phyloP scores from a whole-genome alignment of 2,113 vertebrate species.

The Pontoporia blainvillei region DNA sequence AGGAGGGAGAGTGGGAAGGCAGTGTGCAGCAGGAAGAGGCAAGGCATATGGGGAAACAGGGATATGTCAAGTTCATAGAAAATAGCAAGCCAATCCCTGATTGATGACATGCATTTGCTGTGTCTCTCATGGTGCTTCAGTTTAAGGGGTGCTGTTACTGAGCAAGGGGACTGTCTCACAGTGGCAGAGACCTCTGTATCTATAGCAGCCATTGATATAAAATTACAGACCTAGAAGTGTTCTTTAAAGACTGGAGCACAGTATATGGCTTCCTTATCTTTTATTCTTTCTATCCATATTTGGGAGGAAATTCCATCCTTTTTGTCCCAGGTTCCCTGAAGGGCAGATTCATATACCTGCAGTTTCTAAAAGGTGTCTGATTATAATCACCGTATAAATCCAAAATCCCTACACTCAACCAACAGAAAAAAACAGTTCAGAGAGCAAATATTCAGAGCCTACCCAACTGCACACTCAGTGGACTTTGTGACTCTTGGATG shows the following conservation, averaged over 20 bases:
- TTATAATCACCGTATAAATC: neutral
- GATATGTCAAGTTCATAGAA: conserved; percentile 20
- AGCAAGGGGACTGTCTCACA: neutral
- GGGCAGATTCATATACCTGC: neutral
- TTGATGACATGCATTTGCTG: neutral
- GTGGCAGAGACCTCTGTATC: neutral
- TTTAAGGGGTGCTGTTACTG: neutral
- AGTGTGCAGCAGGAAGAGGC: neutral
- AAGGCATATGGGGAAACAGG: conserved; percentile 40
- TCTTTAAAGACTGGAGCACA: neutral
- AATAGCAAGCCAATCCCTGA: conserved; percentile 19
- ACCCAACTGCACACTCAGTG: neutral
- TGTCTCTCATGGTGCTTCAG: neutral
- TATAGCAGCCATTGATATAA: neutral
- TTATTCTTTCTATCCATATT: neutral
- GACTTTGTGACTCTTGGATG: neutral
- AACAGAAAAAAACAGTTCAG: neutral
- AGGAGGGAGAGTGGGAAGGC: conserved; percentile 60
- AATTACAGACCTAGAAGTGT: neutral
- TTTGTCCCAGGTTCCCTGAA: neutral
- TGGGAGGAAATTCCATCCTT: neutral
- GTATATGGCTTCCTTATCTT: neutral
- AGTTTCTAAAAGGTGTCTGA: neutral
- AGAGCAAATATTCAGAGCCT: neutral
- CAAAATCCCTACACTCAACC: neutral